Conservation (phyloP, 2,797 vertebrate genomes). For the Apogon talboti region DNA sequence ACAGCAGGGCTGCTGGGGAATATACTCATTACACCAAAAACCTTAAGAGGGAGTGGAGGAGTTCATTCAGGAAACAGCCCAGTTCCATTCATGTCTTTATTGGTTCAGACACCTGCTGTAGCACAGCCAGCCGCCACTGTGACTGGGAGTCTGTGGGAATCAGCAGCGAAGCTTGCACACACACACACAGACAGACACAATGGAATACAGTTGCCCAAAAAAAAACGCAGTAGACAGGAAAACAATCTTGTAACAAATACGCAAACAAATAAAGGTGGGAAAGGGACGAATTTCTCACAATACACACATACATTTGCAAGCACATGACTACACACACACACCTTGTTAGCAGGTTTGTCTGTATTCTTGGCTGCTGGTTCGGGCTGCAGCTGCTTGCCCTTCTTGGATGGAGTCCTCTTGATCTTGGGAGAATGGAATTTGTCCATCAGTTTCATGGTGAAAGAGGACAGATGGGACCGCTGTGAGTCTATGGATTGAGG, state of each 20-base stretch:
- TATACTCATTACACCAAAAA: slow-evolving; percentile 59
- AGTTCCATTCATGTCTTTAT: slow-evolving; percentile 58
- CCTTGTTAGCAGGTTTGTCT: slow-evolving; percentile 95
- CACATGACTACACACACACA: slow-evolving; percentile 52
- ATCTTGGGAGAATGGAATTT: slow-evolving; percentile 99
- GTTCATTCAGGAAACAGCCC: slow-evolving; percentile 61
- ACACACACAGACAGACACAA: slow-evolving; percentile 55
- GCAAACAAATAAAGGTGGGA: slow-evolving; percentile 64
- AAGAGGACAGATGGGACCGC: slow-evolving; percentile 96
- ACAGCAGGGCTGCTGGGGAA: slow-evolving; percentile 53
- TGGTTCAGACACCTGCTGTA: slow-evolving; percentile 68
- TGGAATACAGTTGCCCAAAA: slow-evolving; percentile 40
- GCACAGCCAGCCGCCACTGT: slow-evolving; percentile 37
- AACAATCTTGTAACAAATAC: slow-evolving; percentile 57
- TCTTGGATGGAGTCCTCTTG: slow-evolving; percentile 97
- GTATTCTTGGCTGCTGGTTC: slow-evolving; percentile 90
- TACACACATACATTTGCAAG: slow-evolving; percentile 20
- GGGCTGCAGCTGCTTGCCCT: slow-evolving; percentile 91
- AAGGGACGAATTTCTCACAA: slow-evolving; percentile 57
- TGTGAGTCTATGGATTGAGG: slow-evolving; percentile 89
- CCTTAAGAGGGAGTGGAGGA: slow-evolving; percentile 50
- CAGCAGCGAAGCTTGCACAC: slow-evolving; percentile 39
- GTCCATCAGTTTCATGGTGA: slow-evolving; percentile 99
- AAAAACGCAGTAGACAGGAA: slow-evolving; percentile 45
- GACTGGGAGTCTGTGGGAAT: slow-evolving; percentile 68